Evolutionary conservation across 2,888 invertebrate species (phyloP), one percentile per base, ranked within the genome.

Genomic region (Cheilosia vulpina): DNA sequence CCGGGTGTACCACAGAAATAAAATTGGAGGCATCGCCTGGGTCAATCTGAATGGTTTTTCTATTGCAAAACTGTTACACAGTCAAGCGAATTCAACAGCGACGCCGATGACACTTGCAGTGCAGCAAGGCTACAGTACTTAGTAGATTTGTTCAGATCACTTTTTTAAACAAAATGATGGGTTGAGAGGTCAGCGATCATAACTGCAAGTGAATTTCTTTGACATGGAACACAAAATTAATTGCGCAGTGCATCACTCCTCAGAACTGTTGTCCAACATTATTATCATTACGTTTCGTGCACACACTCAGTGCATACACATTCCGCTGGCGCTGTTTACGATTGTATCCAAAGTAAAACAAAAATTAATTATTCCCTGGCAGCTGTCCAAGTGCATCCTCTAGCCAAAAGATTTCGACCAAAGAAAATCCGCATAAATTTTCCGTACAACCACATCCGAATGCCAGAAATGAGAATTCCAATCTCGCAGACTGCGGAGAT

Each of bases 401-500:
- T 81, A 81, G 85, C 85, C 85, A 85, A 85, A 81, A 81, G 81
- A 85, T 85, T 81, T 81, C 85, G 72, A 66, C 52, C 85, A 81
- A 81, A 85, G 81, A 81, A 84, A 85, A 77, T 85, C 85, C 85
- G 81, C 85, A 85, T 85, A 85, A 81, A 85, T 85, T 85, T 85
- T 62, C 60, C 57, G 72, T 43, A 38, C 57, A 85, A 85, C 85
- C 85, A 63, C 81, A 81, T 85, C 66, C 62, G 72, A 71, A 68
- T 76, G 85, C 81, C 85, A 85, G 85, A 58, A 72, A 72, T 60
- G 66, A 52, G 58, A 72, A 81, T 85, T 77, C 57, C 80, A 85
- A 76, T 77, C 85, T 66, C 71, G 19, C 62, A 66, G 68, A 85
- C 76, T 85, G 85, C 85, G 72, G 81, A 81, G 76, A 75, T 71